A percentile compares a stretch with the other conserved stretches of the same genome.
phyloP scores from a whole-genome alignment of 2,888 invertebrate genomes.

The Thyatira batis region DNA sequence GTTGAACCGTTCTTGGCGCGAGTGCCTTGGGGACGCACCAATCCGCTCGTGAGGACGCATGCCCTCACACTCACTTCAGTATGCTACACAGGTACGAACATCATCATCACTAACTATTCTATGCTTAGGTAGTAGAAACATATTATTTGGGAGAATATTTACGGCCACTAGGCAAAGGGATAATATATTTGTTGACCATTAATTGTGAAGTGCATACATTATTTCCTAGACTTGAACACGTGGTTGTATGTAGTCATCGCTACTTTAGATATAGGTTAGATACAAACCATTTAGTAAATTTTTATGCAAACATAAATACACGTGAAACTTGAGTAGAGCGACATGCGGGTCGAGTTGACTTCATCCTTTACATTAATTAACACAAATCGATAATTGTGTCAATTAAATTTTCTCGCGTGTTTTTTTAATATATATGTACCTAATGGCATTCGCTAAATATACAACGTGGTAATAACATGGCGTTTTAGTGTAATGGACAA shows the following conservation, averaged over 20 bases:
- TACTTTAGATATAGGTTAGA: no score
- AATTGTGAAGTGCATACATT: no score
- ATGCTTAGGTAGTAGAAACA: no score
- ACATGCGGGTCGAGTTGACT: conserved; percentile 60
- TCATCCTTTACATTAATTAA: conserved; percentile 51
- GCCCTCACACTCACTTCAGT: conserved; percentile 89
- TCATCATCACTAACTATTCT: conserved; percentile 17
- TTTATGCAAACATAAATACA: conserved; percentile 3
- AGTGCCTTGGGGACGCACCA: conserved; percentile 82
- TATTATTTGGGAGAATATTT: no score
- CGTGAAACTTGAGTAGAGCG: conserved; percentile 25
- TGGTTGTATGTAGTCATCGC: no score
- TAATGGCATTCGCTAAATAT: conserved; percentile 8
- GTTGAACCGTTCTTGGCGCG: conserved; percentile 90
- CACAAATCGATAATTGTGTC: conserved; percentile 54
- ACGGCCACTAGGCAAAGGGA: no score
- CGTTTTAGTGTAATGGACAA: conserved; percentile 39
- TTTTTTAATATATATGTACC: conserved; percentile 27
- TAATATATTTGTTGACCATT: no score
- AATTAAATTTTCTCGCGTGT: conserved; percentile 39
- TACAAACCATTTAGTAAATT: conserved; percentile 6
- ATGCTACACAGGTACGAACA: conserved; percentile 88
- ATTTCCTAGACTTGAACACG: no score
- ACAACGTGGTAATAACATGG: conserved; percentile 7
- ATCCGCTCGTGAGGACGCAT: conserved; percentile 85